Base-by-base conservation (phyloP, 2,888 invertebrate species). In the Drosophila phalerata region DNA sequence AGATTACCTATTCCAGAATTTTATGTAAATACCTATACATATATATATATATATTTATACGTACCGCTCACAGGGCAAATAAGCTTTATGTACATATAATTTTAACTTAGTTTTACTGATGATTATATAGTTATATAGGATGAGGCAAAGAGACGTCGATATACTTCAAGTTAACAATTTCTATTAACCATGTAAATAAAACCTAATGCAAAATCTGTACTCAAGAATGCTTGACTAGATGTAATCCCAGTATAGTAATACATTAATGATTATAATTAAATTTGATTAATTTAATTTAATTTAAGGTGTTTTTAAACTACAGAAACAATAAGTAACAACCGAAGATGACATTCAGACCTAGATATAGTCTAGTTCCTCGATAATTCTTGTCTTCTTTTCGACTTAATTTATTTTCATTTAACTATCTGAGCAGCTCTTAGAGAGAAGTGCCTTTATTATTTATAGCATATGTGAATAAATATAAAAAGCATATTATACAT, bases 11-110 rank as follows among this genome's bases (percentile, higher is more conserved):
- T 11, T 32, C 1, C 1, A 22, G n/a, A 19, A 42, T 17, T 32
- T 42, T 22, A 19, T 51, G 37, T 10, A 52, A 51, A 17, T 19
- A 43, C 32, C 19, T 30, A 52, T 22, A 22, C 13, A 55, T 49
- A 13, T 34, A 34, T 45, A 51, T 45, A 51, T 40, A 13, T 32
- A 38, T 52, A 48, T 45, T 48, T 30, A 40, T 19, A 52, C 37
- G 45, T 71, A 49, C 32, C 42, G 57, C 53, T 73, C 34, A 60
- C 67, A 43, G 62, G 58, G 72, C 63, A 43, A 58, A 61, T 22
- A 49, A 78, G 86, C 86, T 82, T 82, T 82, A 82, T 82, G 82
- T 82, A 82, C 47, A 82, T 85, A 85, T 53, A 67, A 5, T 42
- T 61, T 63, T 61, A 72, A 72, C 32, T 55, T 73, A 72, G 45